Evolutionary conservation across 2,888 invertebrate genomes (phyloP).

Genomic region (Margaritifera margaritifera): DNA sequence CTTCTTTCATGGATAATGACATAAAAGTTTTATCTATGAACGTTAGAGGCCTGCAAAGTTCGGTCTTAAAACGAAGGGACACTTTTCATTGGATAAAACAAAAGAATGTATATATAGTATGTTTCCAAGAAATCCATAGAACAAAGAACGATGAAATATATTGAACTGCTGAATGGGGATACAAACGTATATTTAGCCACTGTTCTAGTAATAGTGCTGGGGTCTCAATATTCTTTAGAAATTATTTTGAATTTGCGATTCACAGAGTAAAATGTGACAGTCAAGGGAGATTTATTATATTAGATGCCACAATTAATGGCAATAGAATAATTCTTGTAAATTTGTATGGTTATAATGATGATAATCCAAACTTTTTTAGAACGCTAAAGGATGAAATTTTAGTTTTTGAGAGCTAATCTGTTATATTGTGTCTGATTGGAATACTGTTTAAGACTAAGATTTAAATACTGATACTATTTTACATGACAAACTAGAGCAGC

Average conservation of each 20-base stretch:
- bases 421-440: no score
- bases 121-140: no score
- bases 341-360: no score
- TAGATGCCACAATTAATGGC: not conserved
- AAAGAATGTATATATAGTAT: no score
- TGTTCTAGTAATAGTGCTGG: slow-evolving; percentile 5
- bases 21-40: slow-evolving; percentile 8
- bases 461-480: no score
- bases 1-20: not conserved
- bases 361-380: no score
- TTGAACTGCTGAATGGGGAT: slow-evolving; percentile 10
- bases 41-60: not conserved
- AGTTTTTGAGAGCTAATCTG: no score
- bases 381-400: no score
- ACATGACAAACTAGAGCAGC: no score
- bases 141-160: not conserved
- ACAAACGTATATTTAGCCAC: slow-evolving; percentile 4
- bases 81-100: not conserved
- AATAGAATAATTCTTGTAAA: no score
- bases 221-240: slow-evolving; percentile 4
- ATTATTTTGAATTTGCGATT: slow-evolving; percentile 5
- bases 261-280: slow-evolving; percentile 5
- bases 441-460: no score
- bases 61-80: not conserved
- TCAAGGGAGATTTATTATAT: not conserved